Evolutionary conservation across 2,888 invertebrate genomes (phyloP).

Genomic region (Heliconius ismenius): DNA sequence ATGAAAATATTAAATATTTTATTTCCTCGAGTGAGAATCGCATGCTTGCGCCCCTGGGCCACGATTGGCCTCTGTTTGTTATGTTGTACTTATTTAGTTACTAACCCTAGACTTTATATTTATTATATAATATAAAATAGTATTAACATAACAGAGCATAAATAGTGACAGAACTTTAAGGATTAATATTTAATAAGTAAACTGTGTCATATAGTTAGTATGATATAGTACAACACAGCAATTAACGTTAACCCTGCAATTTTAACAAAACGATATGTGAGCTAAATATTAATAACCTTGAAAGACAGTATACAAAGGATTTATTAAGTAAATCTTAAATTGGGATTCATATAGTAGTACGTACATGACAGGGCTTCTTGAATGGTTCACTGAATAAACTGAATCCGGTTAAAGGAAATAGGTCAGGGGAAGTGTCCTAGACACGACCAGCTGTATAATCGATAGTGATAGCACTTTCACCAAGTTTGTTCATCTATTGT

Average conservation of each 20-base stretch:
- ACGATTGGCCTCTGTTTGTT: neutral
- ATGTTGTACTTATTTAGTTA: neutral
- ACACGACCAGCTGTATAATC: conserved; percentile 26
- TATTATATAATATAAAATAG: too few species aligned
- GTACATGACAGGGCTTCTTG: neutral
- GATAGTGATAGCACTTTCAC: conserved; percentile 26
- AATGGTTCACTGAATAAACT: conserved; percentile 4
- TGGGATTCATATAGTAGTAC: neutral
- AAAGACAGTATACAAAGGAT: neutral
- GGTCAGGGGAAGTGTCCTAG: conserved; percentile 13
- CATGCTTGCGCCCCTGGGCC: too few species aligned
- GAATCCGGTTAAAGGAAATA: conserved; percentile 15
- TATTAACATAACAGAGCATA: too few species aligned
- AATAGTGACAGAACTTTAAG: too few species aligned
- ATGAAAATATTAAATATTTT: too few species aligned
- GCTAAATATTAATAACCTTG: neutral
- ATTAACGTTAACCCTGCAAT: too few species aligned
- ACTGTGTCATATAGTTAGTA: neutral
- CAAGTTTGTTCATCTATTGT: conserved; percentile 23
- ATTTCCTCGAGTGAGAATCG: too few species aligned
- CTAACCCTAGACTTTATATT: neutral
- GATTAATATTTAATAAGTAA: neutral
- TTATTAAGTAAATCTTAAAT: neutral
- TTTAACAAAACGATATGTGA: neutral
- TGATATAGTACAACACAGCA: neutral